These are phyloP conservation scores for Tupiocoris notatus DNA, from an alignment of 2,888 invertebrate genomes.

Conservation along the genomic window DNA sequence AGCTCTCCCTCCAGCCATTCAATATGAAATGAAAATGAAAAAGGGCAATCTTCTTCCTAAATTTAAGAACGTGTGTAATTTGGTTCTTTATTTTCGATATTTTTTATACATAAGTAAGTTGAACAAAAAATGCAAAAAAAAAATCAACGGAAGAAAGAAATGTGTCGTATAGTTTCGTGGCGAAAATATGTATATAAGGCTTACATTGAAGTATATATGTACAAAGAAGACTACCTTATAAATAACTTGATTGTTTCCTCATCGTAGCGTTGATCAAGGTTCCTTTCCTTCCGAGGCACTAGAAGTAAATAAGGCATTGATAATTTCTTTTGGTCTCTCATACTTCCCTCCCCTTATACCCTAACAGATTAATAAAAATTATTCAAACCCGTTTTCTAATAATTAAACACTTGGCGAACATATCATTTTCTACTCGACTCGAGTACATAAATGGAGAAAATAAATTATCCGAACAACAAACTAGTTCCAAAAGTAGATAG, in stretches of 20 bases:
- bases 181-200: constrained; percentile 1
- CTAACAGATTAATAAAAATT: too few species aligned
- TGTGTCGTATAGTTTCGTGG: not conserved
- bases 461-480: too few species aligned
- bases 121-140: too few species aligned
- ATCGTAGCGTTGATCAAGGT: not conserved
- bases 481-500: too few species aligned
- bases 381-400: too few species aligned
- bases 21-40: not conserved
- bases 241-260: not conserved
- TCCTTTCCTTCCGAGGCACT: not conserved
- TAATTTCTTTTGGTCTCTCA: not conserved
- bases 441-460: too few species aligned
- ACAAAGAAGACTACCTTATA: not conserved
- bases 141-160: not conserved
- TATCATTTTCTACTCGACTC: too few species aligned
- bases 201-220: not conserved
- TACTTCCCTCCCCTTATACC: constrained; percentile 3
- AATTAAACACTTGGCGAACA: too few species aligned
- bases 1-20: constrained; percentile 36
- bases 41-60: not conserved
- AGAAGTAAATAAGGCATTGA: not conserved
- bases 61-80: not conserved
- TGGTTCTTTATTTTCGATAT: not conserved
- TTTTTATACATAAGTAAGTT: not conserved